Evolutionary conservation across 2,113 vertebrate genomes (phyloP).

Genomic region (Martes martes): DNA sequence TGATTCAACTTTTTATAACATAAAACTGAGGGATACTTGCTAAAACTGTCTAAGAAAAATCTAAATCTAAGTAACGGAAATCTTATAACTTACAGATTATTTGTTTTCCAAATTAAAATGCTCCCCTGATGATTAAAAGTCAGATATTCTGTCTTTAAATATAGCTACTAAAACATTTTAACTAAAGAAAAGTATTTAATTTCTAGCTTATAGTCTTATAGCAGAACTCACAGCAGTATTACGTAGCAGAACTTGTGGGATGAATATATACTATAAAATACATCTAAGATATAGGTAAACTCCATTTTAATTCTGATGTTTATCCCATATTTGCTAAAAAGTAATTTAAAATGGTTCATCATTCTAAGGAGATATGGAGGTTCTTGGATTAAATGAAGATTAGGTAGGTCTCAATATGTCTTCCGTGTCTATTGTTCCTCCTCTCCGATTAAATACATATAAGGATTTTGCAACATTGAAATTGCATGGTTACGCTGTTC

Average conservation of each 20-base stretch:
- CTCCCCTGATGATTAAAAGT: not conserved
- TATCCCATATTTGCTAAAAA: not conserved
- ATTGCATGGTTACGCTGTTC: not conserved
- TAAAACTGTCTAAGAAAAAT: constrained; percentile 29
- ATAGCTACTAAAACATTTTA: not conserved
- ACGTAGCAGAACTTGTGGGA: not conserved
- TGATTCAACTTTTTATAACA: not conserved
- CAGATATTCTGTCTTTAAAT: not conserved
- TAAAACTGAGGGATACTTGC: not conserved
- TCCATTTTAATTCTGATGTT: constrained; percentile 18
- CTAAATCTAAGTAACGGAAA: not conserved
- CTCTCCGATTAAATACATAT: not conserved
- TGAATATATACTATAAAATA: not conserved
- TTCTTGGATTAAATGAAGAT: constrained; percentile 11
- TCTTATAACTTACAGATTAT: not conserved
- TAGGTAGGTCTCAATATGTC: not conserved
- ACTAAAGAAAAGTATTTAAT: not conserved
- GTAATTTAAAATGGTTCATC: constrained; percentile 4
- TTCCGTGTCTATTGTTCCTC: not conserved
- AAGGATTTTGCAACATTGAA: not conserved
- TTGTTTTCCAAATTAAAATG: constrained; percentile 15
- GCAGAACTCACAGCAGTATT: not conserved
- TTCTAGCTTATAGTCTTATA: not conserved
- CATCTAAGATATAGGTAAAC: not conserved
- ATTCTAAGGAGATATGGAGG: not conserved